Evolutionary conservation across 53 echinoderm and acorn worm species (phyloP), one percentile per base, ranked within the genome.

Genomic region (Pentamera pediparva): DNA sequence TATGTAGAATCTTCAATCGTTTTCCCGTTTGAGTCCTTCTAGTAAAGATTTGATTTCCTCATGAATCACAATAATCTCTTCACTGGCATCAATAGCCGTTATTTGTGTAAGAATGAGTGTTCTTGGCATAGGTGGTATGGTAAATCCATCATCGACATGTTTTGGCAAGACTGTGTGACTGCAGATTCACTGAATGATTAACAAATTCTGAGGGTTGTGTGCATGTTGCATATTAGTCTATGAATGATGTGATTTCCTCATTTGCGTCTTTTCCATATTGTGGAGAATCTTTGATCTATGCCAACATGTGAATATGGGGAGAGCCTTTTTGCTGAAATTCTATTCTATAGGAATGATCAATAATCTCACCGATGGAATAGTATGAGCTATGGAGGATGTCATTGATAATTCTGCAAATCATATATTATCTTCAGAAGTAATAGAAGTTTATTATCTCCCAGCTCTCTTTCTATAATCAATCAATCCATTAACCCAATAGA

Each of bases 301-400:
- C 64, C 25, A 64, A 37, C 64, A 64, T 64, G 61, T 75, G 35
- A 59, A 60, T 32, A 37, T 52, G 37, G 1, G 70, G 31, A 22
- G 47, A 70, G 18, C 35, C 72, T 29, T 39, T 49, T 80, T 54
- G 50, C 35, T 79, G 79, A 24, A 79, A 69, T 70, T 79, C 79
- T 56, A 69, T 56, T 65, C 79, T 35, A 56, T 69, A 67, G 32
- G 56, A 67, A 37, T 37, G 59, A 55, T 79, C 70, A 39, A 57
- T 21, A n/a, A 79, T 56, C 15, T 70, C 56, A 40, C 58, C 80
- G 21, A 70, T 37, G 21, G 80, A 70, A 39, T 76, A 62, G n/a
- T 49, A 51, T 33, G 78, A 63, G 21, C 62, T 76, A 1, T 11
- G 39, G 19, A 61, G 22, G 25, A 77, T 5, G 19, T 78, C 65